phyloP scores from a whole-genome alignment of 2,113 vertebrate species.

The Oenanthe oenanthe region DNA sequence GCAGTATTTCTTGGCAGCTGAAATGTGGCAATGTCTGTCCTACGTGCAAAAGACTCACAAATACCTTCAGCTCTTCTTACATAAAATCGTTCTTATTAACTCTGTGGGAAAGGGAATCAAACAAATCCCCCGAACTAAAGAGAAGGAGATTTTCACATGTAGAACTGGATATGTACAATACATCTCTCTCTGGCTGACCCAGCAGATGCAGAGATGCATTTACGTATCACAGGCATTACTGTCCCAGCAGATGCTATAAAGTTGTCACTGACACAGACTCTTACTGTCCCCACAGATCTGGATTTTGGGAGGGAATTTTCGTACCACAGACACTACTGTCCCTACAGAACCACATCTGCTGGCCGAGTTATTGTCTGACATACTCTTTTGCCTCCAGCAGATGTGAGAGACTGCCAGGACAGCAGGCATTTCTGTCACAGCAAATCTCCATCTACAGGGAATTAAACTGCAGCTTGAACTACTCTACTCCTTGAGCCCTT shows the following conservation, averaged over 20 bases:
- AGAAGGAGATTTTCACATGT: slow-evolving; percentile 40
- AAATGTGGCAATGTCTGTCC: slow-evolving; percentile 18
- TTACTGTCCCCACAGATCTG: slow-evolving; percentile 61
- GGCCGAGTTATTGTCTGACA: slow-evolving; percentile 21
- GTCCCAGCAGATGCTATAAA: slow-evolving; percentile 59
- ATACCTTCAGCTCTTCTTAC: slow-evolving; percentile 12
- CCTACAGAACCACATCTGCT: slow-evolving; percentile 64
- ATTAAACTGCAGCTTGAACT: slow-evolving; percentile 2
- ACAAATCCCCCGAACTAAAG: neutral
- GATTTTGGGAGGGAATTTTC: slow-evolving; percentile 16
- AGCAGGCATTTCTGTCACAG: slow-evolving; percentile 57
- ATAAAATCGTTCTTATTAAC: neutral
- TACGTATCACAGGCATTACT: slow-evolving; percentile 53
- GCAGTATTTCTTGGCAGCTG: slow-evolving; percentile 60
- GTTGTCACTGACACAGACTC: slow-evolving; percentile 62
- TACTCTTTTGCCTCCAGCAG: slow-evolving; percentile 34
- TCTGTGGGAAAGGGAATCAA: slow-evolving; percentile 15
- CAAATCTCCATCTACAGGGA: slow-evolving; percentile 21
- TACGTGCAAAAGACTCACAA: neutral
- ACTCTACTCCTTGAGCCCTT: neutral
- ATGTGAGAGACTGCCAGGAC: slow-evolving; percentile 10
- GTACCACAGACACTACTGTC: slow-evolving; percentile 69
- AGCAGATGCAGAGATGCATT: slow-evolving; percentile 60
- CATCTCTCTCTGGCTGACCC: slow-evolving; percentile 42
- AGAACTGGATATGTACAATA: slow-evolving; percentile 45